These are phyloP conservation scores for Cepaea nemoralis DNA, from an alignment of 1,140 invertebrate species.

Conservation along the genomic window DNA sequence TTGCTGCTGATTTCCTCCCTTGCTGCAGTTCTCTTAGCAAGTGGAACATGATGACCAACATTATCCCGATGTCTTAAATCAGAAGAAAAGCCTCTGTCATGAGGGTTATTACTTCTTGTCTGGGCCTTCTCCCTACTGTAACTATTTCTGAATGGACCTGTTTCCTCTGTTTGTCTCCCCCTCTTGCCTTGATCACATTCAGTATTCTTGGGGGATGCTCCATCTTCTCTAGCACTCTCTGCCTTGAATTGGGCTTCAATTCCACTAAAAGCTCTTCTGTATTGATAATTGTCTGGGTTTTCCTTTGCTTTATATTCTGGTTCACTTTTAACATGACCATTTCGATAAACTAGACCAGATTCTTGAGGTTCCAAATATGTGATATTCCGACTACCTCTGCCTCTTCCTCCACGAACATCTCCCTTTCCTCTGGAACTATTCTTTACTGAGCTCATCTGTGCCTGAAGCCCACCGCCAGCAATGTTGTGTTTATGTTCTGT, in stretches of 20 bases:
- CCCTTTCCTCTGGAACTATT: background rate
- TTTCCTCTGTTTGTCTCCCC: background rate
- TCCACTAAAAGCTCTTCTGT: slow-evolving; percentile 43
- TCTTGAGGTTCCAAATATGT: background rate
- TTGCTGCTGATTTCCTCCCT: background rate
- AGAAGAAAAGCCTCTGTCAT: background rate
- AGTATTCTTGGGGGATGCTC: background rate
- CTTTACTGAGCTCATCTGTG: background rate
- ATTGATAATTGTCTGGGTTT: background rate
- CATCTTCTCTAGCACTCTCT: background rate
- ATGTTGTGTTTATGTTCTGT: background rate
- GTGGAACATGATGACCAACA: background rate
- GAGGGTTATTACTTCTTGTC: background rate
- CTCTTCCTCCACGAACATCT: slow-evolving; percentile 5
- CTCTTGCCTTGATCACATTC: too few species aligned
- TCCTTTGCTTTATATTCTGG: background rate
- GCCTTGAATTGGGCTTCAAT: slow-evolving; percentile 6
- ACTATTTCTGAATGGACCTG: background rate
- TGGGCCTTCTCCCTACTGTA: background rate
- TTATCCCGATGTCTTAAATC: background rate
- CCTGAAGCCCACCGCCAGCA: background rate
- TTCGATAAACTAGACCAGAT: background rate
- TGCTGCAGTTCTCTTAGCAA: background rate
- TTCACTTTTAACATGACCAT: slow-evolving; percentile 28
- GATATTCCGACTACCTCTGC: background rate